Evolutionary conservation across 1,140 invertebrate species (phyloP).

Genomic region (Drosophila tsacasi): DNA sequence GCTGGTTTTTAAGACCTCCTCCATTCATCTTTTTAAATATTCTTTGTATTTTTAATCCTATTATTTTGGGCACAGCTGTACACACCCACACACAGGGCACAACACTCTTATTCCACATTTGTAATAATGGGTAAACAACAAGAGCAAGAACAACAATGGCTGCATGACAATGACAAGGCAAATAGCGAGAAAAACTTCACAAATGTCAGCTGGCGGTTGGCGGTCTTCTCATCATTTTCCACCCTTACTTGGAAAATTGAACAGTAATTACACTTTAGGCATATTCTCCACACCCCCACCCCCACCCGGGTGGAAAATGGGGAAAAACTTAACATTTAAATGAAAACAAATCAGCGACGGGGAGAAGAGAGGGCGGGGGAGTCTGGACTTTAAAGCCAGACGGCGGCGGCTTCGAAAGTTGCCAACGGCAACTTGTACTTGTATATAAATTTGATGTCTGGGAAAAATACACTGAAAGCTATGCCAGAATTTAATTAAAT

Average conservation of each 20-base stretch:
- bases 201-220: slow-evolving; percentile 44
- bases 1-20: too few relatives aligned
- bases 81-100: slow-evolving; percentile 5
- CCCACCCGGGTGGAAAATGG: too few relatives aligned
- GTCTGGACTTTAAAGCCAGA: slow-evolving; percentile 29
- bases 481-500: background rate
- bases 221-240: slow-evolving; percentile 38
- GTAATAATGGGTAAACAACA: slow-evolving; percentile 54
- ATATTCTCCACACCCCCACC: too few relatives aligned
- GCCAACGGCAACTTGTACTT: slow-evolving; percentile 2
- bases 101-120: slow-evolving; percentile 4
- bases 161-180: slow-evolving; percentile 68
- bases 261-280: slow-evolving; percentile 71
- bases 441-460: slow-evolving; percentile 19
- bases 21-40: accelerated
- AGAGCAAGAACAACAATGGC: slow-evolving; percentile 47
- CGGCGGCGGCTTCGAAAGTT: slow-evolving; percentile 28
- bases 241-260: slow-evolving; percentile 47
- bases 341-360: slow-evolving; percentile 25
- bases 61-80: background rate
- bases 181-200: slow-evolving; percentile 56
- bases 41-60: too few relatives aligned
- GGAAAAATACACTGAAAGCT: background rate
- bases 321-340: slow-evolving; percentile 26
- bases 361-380: background rate